Base-by-base conservation (phyloP, 1,140 invertebrate genomes). In the Pseudomyrmex pallidus region DNA sequence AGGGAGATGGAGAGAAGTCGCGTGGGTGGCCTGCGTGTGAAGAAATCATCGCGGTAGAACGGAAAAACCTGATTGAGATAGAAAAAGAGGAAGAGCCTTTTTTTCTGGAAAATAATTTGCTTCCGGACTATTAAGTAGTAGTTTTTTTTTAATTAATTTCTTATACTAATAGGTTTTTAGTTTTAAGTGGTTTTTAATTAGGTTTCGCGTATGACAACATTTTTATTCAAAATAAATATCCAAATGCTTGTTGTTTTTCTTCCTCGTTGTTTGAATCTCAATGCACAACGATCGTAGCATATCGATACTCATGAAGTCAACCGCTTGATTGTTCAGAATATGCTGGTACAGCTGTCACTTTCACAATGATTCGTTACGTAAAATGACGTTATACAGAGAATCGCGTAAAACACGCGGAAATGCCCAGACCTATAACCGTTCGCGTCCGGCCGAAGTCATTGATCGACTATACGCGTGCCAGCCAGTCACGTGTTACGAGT, bases 401-500 rank as follows among this genome's bases (percentile, higher is more conserved):
- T 3, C 13, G 44, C 22, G 10, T 61, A 44, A 80, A 80, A 50
- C 76, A 61, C 56, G 46, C 54, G 66, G 20, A 80, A 80, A 72
- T 67, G 44, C 52, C 54, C 5, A 35, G 20, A 56, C 3, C 3
- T 70, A 78, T 70, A 78, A 77, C 12, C 44, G 50, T 5, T 52
- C 50, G 64, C 20, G 35, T 44, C 67, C 48, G 80, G 48, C 5
- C 22, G 15, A 68, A 68, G 57, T 63, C 77, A 73, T 85, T 44
- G 85, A 85, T 76, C 86, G 74, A 74, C 48, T 59, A 35, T 35
- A 66, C 67, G 85, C 85, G 85, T 84, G 82, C 62, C 74, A 70
- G 74, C 59, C 82, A 83, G 76, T 86, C 86, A 78, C 86, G 80
- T 85, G 82, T 85, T 70, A 83, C 77, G 76, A 80, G 74, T 83